Evolutionary conservation across 2,888 invertebrate species (phyloP).

Genomic region (Bellardia bayeri): DNA sequence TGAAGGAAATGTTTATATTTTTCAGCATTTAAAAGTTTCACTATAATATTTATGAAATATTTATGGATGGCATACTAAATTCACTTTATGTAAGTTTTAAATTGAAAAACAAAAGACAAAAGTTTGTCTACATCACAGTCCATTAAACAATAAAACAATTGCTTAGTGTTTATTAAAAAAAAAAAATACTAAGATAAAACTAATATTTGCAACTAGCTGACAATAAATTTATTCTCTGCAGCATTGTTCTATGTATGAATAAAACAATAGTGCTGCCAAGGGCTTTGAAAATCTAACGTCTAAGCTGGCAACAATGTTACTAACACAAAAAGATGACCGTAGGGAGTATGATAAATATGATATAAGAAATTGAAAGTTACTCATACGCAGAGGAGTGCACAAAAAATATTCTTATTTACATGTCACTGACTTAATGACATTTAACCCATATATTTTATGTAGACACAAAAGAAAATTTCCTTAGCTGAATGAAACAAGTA

Average conservation of each 20-base stretch:
- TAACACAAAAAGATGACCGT: background rate
- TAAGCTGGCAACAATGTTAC: no score
- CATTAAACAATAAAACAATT: conserved; percentile 6
- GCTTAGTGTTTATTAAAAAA: background rate
- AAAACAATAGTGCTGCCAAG: background rate
- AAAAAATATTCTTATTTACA: no score
- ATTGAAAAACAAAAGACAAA: background rate
- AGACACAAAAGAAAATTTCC: no score
- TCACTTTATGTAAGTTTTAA: background rate
- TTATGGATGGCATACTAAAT: background rate
- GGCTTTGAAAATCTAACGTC: no score
- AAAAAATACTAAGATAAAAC: background rate
- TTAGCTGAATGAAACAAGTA: no score
- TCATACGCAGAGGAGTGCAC: background rate
- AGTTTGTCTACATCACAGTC: background rate
- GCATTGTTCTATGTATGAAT: background rate
- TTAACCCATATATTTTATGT: no score
- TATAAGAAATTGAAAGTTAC: background rate
- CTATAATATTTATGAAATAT: no score
- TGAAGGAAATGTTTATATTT: no score
- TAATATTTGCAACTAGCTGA: no score
- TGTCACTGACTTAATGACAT: no score
- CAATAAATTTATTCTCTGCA: background rate
- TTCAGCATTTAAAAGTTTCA: no score
- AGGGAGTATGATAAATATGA: background rate